A percentile compares a stretch with the other conserved stretches of the same genome.
Evolutionary conservation across 2,888 invertebrate species (phyloP).

Genomic region (Hartigia nigra): DNA sequence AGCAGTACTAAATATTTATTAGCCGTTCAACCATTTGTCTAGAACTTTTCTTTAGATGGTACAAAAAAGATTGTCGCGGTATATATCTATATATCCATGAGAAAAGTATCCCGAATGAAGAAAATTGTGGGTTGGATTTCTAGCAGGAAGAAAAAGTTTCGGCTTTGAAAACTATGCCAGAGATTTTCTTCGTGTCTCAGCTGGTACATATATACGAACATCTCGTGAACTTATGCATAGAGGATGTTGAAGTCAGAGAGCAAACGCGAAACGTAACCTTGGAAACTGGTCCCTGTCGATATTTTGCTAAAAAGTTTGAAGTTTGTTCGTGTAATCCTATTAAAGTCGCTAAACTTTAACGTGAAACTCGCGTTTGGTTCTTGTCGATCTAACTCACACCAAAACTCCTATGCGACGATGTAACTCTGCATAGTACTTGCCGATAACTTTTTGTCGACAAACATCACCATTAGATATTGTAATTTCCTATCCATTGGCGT

Average conservation of each 20-base stretch:
- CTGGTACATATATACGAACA: background rate
- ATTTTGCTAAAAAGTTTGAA: slow-evolving; percentile 34
- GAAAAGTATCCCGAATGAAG: background rate
- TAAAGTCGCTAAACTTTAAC: slow-evolving; percentile 44
- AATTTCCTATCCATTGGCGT: background rate
- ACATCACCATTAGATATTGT: background rate
- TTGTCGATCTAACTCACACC: background rate
- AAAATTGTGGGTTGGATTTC: background rate
- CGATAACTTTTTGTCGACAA: background rate
- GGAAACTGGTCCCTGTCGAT: slow-evolving; percentile 26
- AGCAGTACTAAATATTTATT: background rate
- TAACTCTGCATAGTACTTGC: background rate
- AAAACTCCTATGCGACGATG: background rate
- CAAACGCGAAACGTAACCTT: slow-evolving; percentile 10
- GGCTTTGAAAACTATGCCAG: background rate
- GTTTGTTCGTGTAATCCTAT: slow-evolving; percentile 37
- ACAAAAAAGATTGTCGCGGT: background rate
- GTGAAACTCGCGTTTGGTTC: background rate
- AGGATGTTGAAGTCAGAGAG: background rate
- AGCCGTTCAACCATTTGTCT: background rate
- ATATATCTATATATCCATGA: background rate
- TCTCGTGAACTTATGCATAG: background rate
- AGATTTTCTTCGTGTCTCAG: background rate
- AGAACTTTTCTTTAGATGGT: background rate
- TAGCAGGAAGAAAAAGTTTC: background rate